Evolutionary conservation across 1,140 invertebrate species (phyloP), one percentile per base, ranked within the genome.

Genomic region (Caenorhabditis inopinata): DNA sequence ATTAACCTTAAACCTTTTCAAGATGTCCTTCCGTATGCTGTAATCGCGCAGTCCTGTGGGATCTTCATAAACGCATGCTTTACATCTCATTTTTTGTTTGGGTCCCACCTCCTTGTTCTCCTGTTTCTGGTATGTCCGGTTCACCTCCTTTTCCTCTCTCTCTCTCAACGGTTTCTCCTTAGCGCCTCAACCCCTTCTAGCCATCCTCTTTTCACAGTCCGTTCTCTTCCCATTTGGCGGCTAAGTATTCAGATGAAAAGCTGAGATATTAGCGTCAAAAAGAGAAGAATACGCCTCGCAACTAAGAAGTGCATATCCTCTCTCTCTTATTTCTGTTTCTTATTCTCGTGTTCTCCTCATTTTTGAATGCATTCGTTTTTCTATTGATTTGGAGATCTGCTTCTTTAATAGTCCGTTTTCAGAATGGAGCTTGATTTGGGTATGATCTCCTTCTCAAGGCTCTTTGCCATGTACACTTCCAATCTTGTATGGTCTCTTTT

Each of bases 401-500:
- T n/a, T n/a, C n/a, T n/a, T 1, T 6, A 18, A n/a, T 0, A 68
- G 9, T 4, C 11, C 1, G 11, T 47, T 27, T 46, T 47, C 23
- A 46, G 27, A 16, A 48, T 51, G 49, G 76, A 78, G 49, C 32
- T 49, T 42, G 47, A 47, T 29, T 47, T 48, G 51, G 76, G 47
- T 74, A 68, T 51, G 23, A 18, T 85, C 25, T 82, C 84, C 9
- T 81, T 81, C 29, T 45, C 42, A 11, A 48, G 74, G 38, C 25
- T 87, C 6, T 58, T 81, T 25, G 62, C 83, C 21, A 68, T 76
- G 51, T 87, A 87, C 42, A 81, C 86, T 12, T 58, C 78, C 1
- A 86, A 87, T 80, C 74, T 87, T 11, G 23, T 83, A 9, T 87
- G 86, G 86, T 84, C 53, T 51, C 51, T 87, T 1, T 87, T 87